Evolutionary conservation across 2,888 invertebrate genomes (phyloP).

Genomic region (Mechanitis messenoides): DNA sequence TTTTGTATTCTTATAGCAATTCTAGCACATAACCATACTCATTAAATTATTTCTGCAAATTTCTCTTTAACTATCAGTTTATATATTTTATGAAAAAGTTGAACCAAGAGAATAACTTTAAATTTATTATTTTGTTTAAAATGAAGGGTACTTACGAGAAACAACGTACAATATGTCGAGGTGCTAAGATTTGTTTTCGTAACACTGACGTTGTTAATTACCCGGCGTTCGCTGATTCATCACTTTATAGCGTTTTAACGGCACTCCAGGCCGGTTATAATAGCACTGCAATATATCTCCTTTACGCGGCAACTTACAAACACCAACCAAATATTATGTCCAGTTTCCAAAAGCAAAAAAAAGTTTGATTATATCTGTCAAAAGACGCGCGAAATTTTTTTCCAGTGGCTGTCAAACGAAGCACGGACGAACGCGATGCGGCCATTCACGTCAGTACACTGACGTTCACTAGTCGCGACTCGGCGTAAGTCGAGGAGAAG

Average conservation of each 20-base stretch:
- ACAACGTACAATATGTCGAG: constrained; percentile 47
- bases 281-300: constrained; percentile 58
- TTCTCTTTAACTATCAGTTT: no score
- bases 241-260: constrained; percentile 72
- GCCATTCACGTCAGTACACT: constrained; percentile 69
- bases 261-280: constrained; percentile 55
- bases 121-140: not conserved
- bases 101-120: not conserved
- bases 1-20: no score
- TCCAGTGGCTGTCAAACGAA: constrained; percentile 57
- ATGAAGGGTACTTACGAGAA: constrained; percentile 58
- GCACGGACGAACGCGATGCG: constrained; percentile 52
- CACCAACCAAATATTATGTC: constrained; percentile 45
- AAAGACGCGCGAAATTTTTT: constrained; percentile 71
- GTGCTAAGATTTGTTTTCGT: constrained; percentile 68
- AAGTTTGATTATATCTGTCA: constrained; percentile 60
- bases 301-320: constrained; percentile 34
- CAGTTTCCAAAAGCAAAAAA: constrained; percentile 52
- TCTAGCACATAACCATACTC: no score
- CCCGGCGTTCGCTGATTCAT: constrained; percentile 74
- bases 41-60: no score
- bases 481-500: constrained; percentile 74
- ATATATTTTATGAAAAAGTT: not conserved
- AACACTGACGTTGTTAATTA: constrained; percentile 69
- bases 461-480: constrained; percentile 73